These are phyloP conservation scores for Acronicta aceris DNA, from an alignment of 2,888 invertebrate species.

Conservation along the genomic window DNA sequence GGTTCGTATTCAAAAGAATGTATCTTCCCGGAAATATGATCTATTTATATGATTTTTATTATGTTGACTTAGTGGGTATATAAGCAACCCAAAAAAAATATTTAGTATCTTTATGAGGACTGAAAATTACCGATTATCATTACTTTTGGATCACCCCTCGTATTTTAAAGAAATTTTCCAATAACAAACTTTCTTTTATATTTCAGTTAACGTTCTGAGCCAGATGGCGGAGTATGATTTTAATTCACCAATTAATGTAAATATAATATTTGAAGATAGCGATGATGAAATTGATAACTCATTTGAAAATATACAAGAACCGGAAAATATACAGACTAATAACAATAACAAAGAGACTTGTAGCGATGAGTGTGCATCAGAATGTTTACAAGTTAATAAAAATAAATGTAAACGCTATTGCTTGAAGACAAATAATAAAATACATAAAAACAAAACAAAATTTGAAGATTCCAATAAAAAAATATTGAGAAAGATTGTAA, in stretches of 20 bases:
- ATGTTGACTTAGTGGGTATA: too few relatives aligned
- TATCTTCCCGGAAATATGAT: too few relatives aligned
- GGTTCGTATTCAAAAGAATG: too few relatives aligned
- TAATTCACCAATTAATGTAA: constrained; percentile 56
- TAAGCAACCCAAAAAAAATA: too few relatives aligned
- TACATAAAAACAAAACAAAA: background rate
- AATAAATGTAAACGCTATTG: constrained; percentile 1
- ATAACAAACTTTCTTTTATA: constrained; percentile 14
- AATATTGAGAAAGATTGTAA: background rate
- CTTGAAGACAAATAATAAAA: constrained; percentile 1
- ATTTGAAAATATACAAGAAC: constrained; percentile 10
- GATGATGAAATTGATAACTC: constrained; percentile 51
- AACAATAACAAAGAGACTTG: constrained; percentile 1
- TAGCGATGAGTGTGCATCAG: background rate
- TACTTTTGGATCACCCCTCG: too few relatives aligned
- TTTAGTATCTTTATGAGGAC: too few relatives aligned
- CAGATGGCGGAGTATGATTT: constrained; percentile 64
- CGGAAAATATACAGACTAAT: constrained; percentile 1
- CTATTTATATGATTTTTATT: too few relatives aligned
- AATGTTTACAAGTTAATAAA: background rate
- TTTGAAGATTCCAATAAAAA: background rate
- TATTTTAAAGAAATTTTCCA: too few relatives aligned
- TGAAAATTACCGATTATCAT: too few relatives aligned
- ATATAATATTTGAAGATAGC: constrained; percentile 60
- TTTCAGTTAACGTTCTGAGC: constrained; percentile 50